Conservation (phyloP, 2,888 invertebrate genomes). For the Zygogramma bicolorata region DNA sequence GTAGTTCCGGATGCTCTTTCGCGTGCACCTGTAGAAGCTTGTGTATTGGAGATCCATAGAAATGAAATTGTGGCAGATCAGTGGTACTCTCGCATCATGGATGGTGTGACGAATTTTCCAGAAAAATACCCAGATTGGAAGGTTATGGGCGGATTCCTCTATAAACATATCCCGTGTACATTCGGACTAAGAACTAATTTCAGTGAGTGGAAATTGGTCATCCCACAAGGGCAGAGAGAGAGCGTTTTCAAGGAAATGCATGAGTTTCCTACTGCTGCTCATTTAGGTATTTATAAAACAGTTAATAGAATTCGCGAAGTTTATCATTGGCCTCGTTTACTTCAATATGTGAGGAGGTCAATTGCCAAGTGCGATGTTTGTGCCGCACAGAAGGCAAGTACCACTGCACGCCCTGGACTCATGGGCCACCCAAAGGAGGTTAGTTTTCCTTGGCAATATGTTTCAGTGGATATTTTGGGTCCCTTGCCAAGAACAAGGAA, state of each 20-base stretch:
- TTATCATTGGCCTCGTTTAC: not conserved
- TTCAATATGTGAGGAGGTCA: not conserved
- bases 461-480: conserved; percentile 6
- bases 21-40: not conserved
- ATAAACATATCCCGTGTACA: not conserved
- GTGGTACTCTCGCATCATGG: not conserved
- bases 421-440: not conserved
- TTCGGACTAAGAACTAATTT: not conserved
- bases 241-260: not conserved
- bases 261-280: not conserved
- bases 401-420: not conserved
- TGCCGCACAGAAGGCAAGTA: conserved; percentile 16
- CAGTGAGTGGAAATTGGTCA: not conserved
- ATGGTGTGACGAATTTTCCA: not conserved
- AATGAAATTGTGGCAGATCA: not conserved
- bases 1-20: not conserved
- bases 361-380: not conserved
- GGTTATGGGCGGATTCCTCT: not conserved
- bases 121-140: too few species aligned
- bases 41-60: not conserved
- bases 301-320: not conserved
- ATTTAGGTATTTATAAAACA: not conserved
- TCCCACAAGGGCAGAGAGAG: not conserved
- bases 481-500: conserved; percentile 2
- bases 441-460: not conserved